A percentile compares a stretch with the other conserved stretches of the same genome.
Evolutionary conservation across 2,113 vertebrate genomes (phyloP).

Genomic region (Phrynosoma platyrhinos): DNA sequence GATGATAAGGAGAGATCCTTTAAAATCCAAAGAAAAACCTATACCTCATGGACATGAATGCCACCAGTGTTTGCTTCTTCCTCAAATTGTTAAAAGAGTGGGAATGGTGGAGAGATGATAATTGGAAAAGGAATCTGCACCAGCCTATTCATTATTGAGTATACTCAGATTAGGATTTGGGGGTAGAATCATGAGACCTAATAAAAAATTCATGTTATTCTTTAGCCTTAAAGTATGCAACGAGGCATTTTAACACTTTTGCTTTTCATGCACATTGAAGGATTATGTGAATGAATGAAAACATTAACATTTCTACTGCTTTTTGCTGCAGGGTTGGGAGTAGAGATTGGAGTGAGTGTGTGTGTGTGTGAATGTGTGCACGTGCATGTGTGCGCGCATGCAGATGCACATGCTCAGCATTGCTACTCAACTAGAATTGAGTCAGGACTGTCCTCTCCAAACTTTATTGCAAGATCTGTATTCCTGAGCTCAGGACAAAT

Average conservation of each 20-base stretch:
- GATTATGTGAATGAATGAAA: conserved; percentile 11
- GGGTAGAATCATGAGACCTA: background rate
- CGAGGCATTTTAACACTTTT: background rate
- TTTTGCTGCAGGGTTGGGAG: background rate
- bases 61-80: background rate
- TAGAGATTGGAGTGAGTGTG: background rate
- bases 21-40: too few relatives aligned
- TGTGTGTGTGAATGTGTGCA: background rate
- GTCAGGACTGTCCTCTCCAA: background rate
- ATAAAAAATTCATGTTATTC: background rate
- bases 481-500: background rate
- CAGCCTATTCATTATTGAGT: background rate
- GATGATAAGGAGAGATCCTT: too few relatives aligned
- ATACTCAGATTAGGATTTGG: background rate
- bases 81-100: background rate
- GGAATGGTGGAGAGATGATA: background rate
- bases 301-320: background rate
- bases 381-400: too few relatives aligned
- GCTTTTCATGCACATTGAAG: background rate
- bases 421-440: background rate
- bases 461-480: background rate
- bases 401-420: background rate
- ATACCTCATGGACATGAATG: too few relatives aligned
- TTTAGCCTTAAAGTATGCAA: background rate
- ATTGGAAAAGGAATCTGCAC: background rate